Conservation (phyloP, 2,888 invertebrate species). For the Pharmacophagus antenor region DNA sequence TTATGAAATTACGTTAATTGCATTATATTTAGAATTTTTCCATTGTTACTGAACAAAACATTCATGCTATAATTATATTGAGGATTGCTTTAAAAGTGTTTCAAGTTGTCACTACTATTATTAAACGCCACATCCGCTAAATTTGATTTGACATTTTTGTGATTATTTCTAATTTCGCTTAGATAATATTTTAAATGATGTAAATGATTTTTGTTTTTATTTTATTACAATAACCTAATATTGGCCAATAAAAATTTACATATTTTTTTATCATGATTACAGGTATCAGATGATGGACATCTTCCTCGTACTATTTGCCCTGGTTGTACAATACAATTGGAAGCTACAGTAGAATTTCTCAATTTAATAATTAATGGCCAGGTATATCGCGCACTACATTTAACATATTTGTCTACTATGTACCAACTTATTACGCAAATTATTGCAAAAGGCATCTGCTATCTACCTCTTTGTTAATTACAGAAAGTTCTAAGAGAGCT, state of each 20-base stretch:
- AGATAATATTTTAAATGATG: not conserved
- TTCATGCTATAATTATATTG: not conserved
- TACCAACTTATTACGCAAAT: not conserved
- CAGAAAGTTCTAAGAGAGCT: constrained; percentile 70
- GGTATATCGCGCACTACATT: constrained; percentile 41
- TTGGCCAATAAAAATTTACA: not conserved
- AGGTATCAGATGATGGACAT: constrained; percentile 86
- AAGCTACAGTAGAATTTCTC: constrained; percentile 87
- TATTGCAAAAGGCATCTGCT: not conserved
- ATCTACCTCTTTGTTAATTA: constrained; percentile 35
- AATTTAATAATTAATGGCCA: constrained; percentile 87
- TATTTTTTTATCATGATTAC: constrained; percentile 19
- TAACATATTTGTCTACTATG: not conserved
- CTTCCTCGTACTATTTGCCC: constrained; percentile 87
- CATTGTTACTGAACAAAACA: not conserved
- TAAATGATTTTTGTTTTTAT: not conserved
- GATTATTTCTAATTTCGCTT: not conserved
- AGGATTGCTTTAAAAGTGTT: constrained; percentile 3
- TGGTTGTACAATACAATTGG: constrained; percentile 87
- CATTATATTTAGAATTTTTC: not conserved
- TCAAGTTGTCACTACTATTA: constrained; percentile 2
- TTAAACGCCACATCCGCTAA: constrained; percentile 28
- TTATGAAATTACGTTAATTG: not conserved
- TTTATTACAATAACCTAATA: not conserved
- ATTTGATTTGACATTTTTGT: constrained; percentile 15